A percentile compares a stretch with the other conserved stretches of the same genome.
Evolutionary conservation across 2,797 vertebrate species (phyloP).

Genomic region (Micromesistius poutassou): DNA sequence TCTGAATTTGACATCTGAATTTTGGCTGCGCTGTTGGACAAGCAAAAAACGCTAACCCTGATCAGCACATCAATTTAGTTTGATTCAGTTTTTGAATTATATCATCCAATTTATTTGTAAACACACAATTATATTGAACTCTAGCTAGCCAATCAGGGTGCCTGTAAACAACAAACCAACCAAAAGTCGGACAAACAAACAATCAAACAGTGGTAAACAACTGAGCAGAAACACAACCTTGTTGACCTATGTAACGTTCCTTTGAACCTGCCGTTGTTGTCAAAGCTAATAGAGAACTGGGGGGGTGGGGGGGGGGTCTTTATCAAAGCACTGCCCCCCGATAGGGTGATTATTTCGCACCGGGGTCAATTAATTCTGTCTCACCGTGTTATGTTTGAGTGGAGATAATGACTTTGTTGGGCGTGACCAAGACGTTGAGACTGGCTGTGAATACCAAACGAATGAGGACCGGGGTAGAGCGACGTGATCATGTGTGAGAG

Average conservation of each 20-base stretch:
- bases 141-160: background rate
- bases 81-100: background rate
- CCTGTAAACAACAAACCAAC: background rate
- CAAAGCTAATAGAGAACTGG: conserved; percentile 10
- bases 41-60: no score
- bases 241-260: background rate
- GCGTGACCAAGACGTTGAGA: background rate
- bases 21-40: background rate
- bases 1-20: background rate
- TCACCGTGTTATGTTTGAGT: conserved; percentile 14
- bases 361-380: conserved; percentile 4
- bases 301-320: background rate
- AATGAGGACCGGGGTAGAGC: background rate
- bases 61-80: background rate
- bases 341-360: conserved; percentile 31
- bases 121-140: background rate
- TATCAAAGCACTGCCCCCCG: background rate
- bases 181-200: conserved; percentile 1
- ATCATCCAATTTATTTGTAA: background rate
- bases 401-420: conserved; percentile 34
- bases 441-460: conserved; percentile 5
- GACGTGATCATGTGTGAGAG: conserved; percentile 1
- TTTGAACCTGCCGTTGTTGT: background rate
- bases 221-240: background rate
- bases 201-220: background rate